Evolutionary conservation across 2,888 invertebrate species (phyloP).

Genomic region (Hirtodrosophila trivittata): DNA sequence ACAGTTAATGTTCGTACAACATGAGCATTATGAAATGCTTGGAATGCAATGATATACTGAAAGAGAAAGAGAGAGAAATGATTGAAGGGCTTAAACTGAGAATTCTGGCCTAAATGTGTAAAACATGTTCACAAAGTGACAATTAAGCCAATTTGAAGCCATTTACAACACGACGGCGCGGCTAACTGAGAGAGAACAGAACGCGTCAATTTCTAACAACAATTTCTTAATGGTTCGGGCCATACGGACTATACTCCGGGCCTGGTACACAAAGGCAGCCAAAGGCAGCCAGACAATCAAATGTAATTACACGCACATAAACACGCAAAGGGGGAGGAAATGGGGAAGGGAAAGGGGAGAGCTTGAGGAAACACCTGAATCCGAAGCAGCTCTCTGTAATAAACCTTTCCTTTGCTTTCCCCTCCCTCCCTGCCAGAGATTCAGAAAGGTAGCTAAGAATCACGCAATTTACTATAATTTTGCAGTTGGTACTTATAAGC

Average conservation of each 20-base stretch:
- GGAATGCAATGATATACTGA: constrained; percentile 43
- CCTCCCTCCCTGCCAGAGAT: too few species aligned
- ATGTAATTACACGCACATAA: constrained; percentile 77
- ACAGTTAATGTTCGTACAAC: constrained; percentile 52
- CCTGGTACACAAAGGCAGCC: constrained; percentile 16
- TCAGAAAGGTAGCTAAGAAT: constrained; percentile 55
- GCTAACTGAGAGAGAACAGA: constrained; percentile 1
- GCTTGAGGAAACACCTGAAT: constrained; percentile 55
- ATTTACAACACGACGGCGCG: constrained; percentile 47
- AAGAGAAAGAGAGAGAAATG: not conserved
- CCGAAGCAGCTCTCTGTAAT: constrained; percentile 7
- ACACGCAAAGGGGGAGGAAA: constrained; percentile 59
- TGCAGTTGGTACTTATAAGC: constrained; percentile 1
- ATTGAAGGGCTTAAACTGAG: not conserved
- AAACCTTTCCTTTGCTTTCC: not conserved
- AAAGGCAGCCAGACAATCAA: constrained; percentile 68
- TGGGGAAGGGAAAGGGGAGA: constrained; percentile 42
- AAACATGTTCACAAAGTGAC: constrained; percentile 74
- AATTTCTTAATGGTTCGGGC: constrained; percentile 54
- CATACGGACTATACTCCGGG: constrained; percentile 1
- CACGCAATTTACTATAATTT: constrained; percentile 78
- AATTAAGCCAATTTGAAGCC: constrained; percentile 74
- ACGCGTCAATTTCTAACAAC: constrained; percentile 55
- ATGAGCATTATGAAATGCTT: constrained; percentile 47
- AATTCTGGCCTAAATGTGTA: constrained; percentile 57